Conservation (phyloP, 2,113 vertebrate genomes). For the Hipposideros armiger region DNA sequence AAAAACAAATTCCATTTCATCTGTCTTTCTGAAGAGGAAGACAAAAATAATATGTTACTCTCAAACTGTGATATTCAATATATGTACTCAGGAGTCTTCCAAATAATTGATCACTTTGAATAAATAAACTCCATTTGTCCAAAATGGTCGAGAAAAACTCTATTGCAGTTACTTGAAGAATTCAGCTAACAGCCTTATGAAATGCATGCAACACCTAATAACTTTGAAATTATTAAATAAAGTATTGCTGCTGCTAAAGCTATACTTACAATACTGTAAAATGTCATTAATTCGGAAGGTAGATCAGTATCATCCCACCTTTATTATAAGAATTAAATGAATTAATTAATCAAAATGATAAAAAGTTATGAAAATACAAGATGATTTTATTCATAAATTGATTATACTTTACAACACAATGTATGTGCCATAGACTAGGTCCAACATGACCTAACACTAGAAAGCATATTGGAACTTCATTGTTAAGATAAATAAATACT, state of each 20-base stretch:
- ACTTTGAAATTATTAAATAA: conserved; percentile 26
- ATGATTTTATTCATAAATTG: not conserved
- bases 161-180: not conserved
- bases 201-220: not conserved
- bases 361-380: conserved; percentile 22
- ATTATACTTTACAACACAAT: not conserved
- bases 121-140: conserved; percentile 45
- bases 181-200: conserved; percentile 23
- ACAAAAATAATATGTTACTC: conserved; percentile 35
- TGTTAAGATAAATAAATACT: not conserved
- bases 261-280: conserved; percentile 3
- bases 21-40: conserved; percentile 37
- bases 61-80: conserved; percentile 26
- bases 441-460: not conserved
- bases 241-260: not conserved
- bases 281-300: not conserved
- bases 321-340: conserved; percentile 24
- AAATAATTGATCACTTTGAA: conserved; percentile 45
- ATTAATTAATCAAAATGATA: not conserved
- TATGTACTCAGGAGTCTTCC: conserved; percentile 20
- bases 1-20: conserved; percentile 21
- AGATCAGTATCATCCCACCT: not conserved
- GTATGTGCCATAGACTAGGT: not conserved
- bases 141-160: conserved; percentile 54
- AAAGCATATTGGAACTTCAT: not conserved